phyloP scores from a whole-genome alignment of 1,140 invertebrate species.

The Sarcophaga bullata region DNA sequence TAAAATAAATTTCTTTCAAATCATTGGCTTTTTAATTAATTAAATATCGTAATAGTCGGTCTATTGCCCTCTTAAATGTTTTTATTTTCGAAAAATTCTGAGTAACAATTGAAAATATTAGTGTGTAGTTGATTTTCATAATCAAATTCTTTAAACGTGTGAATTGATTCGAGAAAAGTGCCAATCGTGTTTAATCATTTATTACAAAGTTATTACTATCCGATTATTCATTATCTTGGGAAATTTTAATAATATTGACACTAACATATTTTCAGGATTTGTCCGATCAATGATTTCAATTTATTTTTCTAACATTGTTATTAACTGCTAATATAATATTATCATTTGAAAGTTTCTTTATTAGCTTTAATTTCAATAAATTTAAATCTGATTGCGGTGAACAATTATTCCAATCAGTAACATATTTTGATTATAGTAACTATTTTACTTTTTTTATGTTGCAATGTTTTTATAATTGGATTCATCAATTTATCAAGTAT shows the following conservation, averaged over 20 bases:
- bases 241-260: not conserved
- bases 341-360: conserved; percentile 2
- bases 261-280: not conserved
- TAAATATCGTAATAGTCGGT: too few species aligned
- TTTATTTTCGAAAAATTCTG: too few species aligned
- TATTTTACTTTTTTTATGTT: not conserved
- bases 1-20: too few species aligned
- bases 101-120: too few species aligned
- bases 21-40: too few species aligned
- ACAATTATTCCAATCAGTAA: not conserved
- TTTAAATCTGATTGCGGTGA: not conserved
- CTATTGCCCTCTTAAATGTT: too few species aligned
- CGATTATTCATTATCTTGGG: not conserved
- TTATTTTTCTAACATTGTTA: conserved; percentile 21
- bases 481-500: not conserved
- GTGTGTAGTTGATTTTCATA: too few species aligned
- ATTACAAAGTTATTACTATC: not conserved
- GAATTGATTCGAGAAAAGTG: not conserved
- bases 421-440: conserved; percentile 16
- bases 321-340: not conserved
- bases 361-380: conserved; percentile 7
- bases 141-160: not conserved
- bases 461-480: conserved; percentile 8
- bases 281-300: not conserved
- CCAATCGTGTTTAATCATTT: not conserved